A percentile compares a stretch with the other conserved stretches of the same genome.
phyloP scores from a whole-genome alignment of 2,888 invertebrate genomes.

The Amorpha juglandis region DNA sequence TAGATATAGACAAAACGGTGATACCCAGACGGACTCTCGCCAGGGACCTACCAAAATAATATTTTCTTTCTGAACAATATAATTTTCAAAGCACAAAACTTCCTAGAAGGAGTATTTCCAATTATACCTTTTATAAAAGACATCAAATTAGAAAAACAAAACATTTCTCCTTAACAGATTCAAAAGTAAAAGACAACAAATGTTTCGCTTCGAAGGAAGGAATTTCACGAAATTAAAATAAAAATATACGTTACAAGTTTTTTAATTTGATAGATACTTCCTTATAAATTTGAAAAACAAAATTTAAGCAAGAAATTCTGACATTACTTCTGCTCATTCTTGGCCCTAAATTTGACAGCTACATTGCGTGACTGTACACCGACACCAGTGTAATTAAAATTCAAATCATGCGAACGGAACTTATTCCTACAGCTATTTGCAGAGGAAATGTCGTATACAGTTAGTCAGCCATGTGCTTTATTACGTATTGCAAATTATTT shows the following conservation, averaged over 20 bases:
- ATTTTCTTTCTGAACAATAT: no score
- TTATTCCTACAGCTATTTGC: conserved; percentile 67
- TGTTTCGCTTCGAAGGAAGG: neutral
- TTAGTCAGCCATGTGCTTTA: conserved; percentile 59
- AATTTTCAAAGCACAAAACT: neutral
- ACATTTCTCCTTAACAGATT: neutral
- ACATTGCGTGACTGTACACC: conserved; percentile 20
- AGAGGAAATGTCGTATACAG: conserved; percentile 72
- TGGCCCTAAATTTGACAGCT: neutral
- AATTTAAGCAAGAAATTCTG: conserved; percentile 4
- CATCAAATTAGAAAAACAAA: neutral
- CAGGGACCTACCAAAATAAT: no score
- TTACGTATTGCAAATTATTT: conserved; percentile 52
- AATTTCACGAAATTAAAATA: neutral
- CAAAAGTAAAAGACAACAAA: neutral
- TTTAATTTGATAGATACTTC: neutral
- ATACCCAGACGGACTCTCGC: no score
- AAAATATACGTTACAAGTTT: neutral
- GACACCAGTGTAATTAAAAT: conserved; percentile 43
- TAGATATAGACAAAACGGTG: no score
- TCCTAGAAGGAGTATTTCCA: neutral
- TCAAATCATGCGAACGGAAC: conserved; percentile 69
- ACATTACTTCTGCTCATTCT: neutral
- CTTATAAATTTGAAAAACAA: neutral
- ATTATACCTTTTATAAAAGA: neutral